Base-by-base conservation (phyloP, 1,140 invertebrate genomes). In the Drosophila kikkawai region DNA sequence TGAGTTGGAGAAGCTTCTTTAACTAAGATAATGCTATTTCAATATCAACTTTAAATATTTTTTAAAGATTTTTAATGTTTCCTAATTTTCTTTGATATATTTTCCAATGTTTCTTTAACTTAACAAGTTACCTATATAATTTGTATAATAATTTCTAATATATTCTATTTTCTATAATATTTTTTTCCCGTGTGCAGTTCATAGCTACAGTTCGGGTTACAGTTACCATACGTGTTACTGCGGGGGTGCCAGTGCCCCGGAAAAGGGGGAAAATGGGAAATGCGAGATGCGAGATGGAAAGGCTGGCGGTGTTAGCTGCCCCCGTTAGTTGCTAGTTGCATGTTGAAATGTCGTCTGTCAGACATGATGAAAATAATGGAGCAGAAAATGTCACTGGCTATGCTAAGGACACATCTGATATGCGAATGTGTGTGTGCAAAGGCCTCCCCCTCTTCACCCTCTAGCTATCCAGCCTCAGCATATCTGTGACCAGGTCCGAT, bases 321-420 rank as follows among this genome's bases (percentile, higher is more conserved):
- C 68, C 66, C 79, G 45, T 65, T 66, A 66, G 63, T 66, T 82
- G 71, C 65, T 73, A 85, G 70, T 90, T 90, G 81, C 85, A 90
- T 90, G 85, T 91, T 90, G 86, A 85, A 88, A 88, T 77, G 79
- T 90, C 86, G 82, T 90, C 85, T 90, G 85, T 90, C 86, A 90
- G 71, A 90, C 85, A 90, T 90, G 86, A 90, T 90, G 85, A 90
- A 90, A 90, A 90, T 90, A 90, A 90, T 90, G 85, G 86, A 90
- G 86, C 85, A 90, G 85, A 90, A 88, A 90, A 90, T 91, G 86
- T 90, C 85, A 85, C 85, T 90, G 71, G 69, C 65, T 57, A 83
- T 88, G 83, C 64, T 80, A 75, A 84, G 69, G 84, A 80, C 63
- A 77, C 66, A 48, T 65, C 66, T 39, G 32, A 65, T 71, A 50